These are phyloP conservation scores for Antechinus stuartii DNA, from an alignment of 2,113 vertebrate genomes.

Conservation along the genomic window DNA sequence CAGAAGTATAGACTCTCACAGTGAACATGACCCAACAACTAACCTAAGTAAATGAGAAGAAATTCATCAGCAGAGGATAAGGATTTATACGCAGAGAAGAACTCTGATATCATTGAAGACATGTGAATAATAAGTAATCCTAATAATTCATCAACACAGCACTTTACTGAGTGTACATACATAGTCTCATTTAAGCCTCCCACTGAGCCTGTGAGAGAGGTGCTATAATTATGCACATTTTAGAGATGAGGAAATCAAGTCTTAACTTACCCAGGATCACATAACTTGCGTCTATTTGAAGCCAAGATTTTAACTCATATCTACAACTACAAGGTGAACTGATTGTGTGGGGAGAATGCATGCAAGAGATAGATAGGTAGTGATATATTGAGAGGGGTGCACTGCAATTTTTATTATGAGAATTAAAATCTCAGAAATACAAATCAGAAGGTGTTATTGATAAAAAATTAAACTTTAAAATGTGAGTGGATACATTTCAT, in stretches of 20 bases:
- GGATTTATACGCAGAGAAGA: not conserved
- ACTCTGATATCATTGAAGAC: not conserved
- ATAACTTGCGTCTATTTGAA: not conserved
- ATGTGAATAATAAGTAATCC: not conserved
- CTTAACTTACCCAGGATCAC: not conserved
- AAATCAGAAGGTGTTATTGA: not conserved
- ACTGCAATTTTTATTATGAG: not conserved
- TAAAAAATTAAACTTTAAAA: not conserved
- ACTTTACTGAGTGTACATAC: not conserved
- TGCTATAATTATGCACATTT: not conserved
- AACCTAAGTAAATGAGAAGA: not conserved
- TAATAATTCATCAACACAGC: not conserved
- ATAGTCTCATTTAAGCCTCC: not conserved
- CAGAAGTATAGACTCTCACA: not conserved
- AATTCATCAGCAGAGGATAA: not conserved
- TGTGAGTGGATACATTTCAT: not conserved
- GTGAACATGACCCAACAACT: not conserved
- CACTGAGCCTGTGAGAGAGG: not conserved
- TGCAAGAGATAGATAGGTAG: not conserved
- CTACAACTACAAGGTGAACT: not conserved
- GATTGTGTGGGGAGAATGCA: not conserved
- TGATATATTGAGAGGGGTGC: not conserved
- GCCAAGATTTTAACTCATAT: not conserved
- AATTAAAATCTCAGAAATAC: not conserved
- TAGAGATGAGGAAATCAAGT: not conserved